phyloP scores from a whole-genome alignment of 2,113 vertebrate genomes.

The Sminthopsis crassicaudata region DNA sequence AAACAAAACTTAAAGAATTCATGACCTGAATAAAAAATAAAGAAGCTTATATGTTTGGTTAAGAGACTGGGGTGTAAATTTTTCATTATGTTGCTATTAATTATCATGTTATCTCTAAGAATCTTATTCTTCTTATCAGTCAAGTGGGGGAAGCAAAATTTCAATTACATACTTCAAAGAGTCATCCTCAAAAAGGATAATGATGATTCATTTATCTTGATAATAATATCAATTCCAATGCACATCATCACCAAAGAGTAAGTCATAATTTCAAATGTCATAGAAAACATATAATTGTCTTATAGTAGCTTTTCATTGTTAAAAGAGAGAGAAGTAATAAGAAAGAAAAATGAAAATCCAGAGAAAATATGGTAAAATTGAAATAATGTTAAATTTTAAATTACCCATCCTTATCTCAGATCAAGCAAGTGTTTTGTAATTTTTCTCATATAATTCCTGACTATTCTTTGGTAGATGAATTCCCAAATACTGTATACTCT shows the following conservation, averaged over 20 bases:
- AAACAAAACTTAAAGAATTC: not conserved
- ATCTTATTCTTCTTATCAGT: not conserved
- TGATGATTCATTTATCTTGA: not conserved
- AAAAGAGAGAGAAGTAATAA: not conserved
- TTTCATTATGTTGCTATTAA: not conserved
- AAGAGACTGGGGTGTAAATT: not conserved
- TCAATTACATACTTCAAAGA: not conserved
- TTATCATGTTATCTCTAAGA: not conserved
- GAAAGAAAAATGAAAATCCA: not conserved
- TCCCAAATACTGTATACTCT: too few species aligned
- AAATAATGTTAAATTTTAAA: not conserved
- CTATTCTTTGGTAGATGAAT: too few species aligned
- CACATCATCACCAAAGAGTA: not conserved
- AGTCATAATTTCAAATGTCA: not conserved
- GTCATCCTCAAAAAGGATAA: not conserved
- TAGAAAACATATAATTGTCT: not conserved
- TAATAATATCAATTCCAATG: not conserved
- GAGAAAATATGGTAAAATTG: not conserved
- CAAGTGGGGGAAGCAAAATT: not conserved
- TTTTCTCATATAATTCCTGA: too few species aligned
- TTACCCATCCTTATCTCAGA: too few species aligned
- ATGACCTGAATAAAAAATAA: too few species aligned
- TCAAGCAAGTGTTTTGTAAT: too few species aligned
- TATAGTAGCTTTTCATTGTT: not conserved
- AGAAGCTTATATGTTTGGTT: not conserved